Conservation (phyloP, 2,113 vertebrate genomes). For the Polypterus bichir region DNA sequence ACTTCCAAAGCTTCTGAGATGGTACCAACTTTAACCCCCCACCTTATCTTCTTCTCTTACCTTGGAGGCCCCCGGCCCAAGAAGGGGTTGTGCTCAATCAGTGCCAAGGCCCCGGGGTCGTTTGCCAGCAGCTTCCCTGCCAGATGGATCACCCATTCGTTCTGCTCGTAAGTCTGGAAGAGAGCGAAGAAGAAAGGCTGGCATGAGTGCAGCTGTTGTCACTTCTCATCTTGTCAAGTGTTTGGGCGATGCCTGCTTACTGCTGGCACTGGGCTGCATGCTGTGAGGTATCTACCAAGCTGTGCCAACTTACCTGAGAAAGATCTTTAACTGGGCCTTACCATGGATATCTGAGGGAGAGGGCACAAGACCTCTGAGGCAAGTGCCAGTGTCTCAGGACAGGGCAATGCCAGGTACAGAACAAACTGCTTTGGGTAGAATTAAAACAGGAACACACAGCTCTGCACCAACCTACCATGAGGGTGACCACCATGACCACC, state of each 20-base stretch:
- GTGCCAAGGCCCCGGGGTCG: conserved; percentile 57
- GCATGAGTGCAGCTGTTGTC: neutral
- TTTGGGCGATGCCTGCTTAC: no score
- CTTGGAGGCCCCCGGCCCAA: conserved; percentile 50
- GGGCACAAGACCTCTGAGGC: no score
- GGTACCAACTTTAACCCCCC: neutral
- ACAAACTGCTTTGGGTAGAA: no score
- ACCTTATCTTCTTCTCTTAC: conserved; percentile 36
- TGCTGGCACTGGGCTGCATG: neutral
- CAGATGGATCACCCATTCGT: conserved; percentile 87
- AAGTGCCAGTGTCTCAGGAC: no score
- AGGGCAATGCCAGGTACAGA: no score
- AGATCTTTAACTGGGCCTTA: no score
- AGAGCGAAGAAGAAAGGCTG: neutral
- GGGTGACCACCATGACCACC: no score
- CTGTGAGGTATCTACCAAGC: no score
- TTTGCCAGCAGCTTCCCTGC: conserved; percentile 76
- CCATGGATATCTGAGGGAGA: no score
- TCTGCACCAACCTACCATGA: no score
- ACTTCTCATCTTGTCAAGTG: neutral
- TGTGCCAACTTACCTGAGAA: no score
- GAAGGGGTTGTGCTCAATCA: conserved; percentile 74
- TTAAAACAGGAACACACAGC: no score
- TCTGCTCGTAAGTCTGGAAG: conserved; percentile 85
- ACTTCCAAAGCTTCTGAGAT: neutral